Conservation (phyloP, 2,113 vertebrate species). For the Colossoma macropomum region DNA sequence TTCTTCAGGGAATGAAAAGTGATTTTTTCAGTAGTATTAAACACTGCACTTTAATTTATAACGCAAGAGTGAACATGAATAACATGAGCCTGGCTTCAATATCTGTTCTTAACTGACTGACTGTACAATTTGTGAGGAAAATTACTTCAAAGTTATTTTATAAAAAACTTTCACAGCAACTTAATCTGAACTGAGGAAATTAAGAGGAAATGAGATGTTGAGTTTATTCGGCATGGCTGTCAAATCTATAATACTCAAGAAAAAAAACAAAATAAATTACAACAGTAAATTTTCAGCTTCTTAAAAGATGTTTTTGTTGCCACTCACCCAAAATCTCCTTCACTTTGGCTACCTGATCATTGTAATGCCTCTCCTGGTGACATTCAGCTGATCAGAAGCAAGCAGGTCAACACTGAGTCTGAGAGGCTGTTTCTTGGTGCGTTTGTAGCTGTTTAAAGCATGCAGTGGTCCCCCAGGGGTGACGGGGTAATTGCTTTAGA, state of each 20-base stretch:
- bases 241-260: not conserved
- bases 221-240: not conserved
- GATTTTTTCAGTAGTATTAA: no score
- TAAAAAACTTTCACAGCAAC: no score
- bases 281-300: not conserved
- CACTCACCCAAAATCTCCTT: not conserved
- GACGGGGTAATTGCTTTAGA: slow-evolving; percentile 76
- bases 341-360: slow-evolving; percentile 10
- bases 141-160: no score
- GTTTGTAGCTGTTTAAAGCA: slow-evolving; percentile 67
- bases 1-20: no score
- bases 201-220: not conserved
- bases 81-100: no score
- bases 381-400: slow-evolving; percentile 28
- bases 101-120: no score
- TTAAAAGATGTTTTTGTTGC: not conserved
- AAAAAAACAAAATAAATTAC: not conserved
- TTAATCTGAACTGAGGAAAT: no score
- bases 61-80: no score
- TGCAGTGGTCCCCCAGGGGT: slow-evolving; percentile 66
- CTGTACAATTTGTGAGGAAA: no score
- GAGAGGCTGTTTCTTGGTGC: slow-evolving; percentile 62
- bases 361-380: slow-evolving; percentile 40
- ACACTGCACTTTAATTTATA: no score
- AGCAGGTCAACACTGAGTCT: slow-evolving; percentile 60